These are phyloP conservation scores for Drosophila biarmipes DNA, from an alignment of 1,140 invertebrate species.

Conservation along the genomic window DNA sequence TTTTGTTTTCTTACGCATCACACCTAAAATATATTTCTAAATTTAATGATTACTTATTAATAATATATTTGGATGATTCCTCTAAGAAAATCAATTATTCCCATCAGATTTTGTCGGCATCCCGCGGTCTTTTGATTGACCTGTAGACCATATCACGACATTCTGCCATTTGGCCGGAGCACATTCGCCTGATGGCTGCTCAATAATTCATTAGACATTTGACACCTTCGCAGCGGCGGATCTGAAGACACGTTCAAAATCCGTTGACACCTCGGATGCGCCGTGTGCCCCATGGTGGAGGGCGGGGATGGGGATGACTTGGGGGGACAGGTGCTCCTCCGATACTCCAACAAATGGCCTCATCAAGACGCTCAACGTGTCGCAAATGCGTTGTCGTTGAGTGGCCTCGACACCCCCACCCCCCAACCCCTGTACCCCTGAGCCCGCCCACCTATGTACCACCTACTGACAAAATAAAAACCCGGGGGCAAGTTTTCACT, in stretches of 20 bases:
- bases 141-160: constrained; percentile 9
- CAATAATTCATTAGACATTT: constrained; percentile 55
- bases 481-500: constrained; percentile 43
- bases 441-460: background rate
- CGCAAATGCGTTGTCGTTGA: constrained; percentile 62
- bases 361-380: constrained; percentile 71
- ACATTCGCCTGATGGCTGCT: constrained; percentile 23
- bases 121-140: background rate
- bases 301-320: background rate
- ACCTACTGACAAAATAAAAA: constrained; percentile 14
- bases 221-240: constrained; percentile 28
- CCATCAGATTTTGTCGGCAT: background rate
- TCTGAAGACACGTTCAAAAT: constrained; percentile 37
- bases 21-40: too few species aligned
- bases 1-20: too few species aligned
- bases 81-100: too few species aligned
- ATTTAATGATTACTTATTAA: too few species aligned
- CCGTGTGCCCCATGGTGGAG: background rate
- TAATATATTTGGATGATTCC: too few species aligned
- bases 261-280: constrained; percentile 40
- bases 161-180: constrained; percentile 13
- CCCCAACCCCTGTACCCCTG: too few species aligned
- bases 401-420: constrained; percentile 45
- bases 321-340: constrained; percentile 18
- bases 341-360: constrained; percentile 55